Base-by-base conservation (phyloP, 2,888 invertebrate species). In the Bellardia pandia region DNA sequence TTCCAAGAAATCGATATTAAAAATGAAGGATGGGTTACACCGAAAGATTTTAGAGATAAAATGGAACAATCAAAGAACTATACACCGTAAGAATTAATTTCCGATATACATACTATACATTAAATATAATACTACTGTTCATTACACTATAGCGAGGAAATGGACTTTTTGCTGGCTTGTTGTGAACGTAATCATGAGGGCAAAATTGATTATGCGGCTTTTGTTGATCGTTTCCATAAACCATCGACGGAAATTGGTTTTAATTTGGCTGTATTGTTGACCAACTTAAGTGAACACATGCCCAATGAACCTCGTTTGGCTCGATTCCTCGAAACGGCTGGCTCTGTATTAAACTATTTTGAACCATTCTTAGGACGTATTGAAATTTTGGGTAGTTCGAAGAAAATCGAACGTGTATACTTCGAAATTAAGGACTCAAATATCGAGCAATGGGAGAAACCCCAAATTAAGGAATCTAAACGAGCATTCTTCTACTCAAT, bases 371-470 rank as follows among this genome's bases (percentile, higher is more conserved):
- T 99, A 68, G 99, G 99, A 0, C 96, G 99, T 88, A 99, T 99
- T 91, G 99, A 99, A 94, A 99, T 99, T 92, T 96, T 99, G 95
- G 99, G 98, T 86, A 97, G 99, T 77, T 97, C 98, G 89, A 99
- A 99, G 92, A 96, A 98, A 83, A 99, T 99, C 86, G 99, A 99
- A 93, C 95, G 99, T 0, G 98, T 99, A 9, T 99, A 99, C 95
- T 99, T 99, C 94, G 99, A 99, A 94, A 99, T 99, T 92, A 98
- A 98, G 93, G 99, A 99, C 94, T 98, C 98, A 0, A 99, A 99
- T 90, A 98, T 99, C 89, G 99, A 99, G 92, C 99, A 99, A 93
- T 99, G 99, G 99, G 99, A 99, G 94, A 99, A 99, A 91, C 99
- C 99, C 8, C 99, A 99, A 94, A 99, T 99, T 92, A 99, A 99